phyloP scores from a whole-genome alignment of 1,140 invertebrate genomes.

The Sitodiplosis mosellana region DNA sequence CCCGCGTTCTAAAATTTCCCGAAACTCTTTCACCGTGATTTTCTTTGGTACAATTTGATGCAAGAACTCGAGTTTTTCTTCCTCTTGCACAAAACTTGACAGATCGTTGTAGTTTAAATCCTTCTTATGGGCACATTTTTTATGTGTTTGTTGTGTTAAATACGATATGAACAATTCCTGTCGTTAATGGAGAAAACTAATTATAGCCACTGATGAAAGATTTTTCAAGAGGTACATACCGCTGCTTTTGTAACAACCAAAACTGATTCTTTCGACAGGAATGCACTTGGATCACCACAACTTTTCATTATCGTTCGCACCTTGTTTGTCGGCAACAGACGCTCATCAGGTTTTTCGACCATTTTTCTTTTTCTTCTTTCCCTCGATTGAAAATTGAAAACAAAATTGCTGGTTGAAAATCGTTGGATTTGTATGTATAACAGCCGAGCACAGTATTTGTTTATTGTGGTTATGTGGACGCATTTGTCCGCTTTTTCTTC shows the following conservation, averaged over 20 bases:
- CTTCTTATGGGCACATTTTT: conserved; percentile 5
- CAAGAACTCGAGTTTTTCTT: conserved; percentile 17
- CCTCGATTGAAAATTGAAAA: no score
- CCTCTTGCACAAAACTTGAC: conserved; percentile 16
- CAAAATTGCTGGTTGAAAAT: no score
- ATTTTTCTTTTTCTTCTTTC: no score
- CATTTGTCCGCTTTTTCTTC: no score
- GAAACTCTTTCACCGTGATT: conserved; percentile 17
- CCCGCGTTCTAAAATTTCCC: no score
- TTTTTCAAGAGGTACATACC: conserved; percentile 10
- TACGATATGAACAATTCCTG: conserved; percentile 18
- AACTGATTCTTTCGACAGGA: conserved; percentile 5
- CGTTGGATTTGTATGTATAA: no score
- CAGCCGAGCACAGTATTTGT: no score
- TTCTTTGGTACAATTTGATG: conserved; percentile 22
- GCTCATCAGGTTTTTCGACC: no score
- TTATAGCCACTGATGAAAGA: no score
- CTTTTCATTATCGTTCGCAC: conserved; percentile 2
- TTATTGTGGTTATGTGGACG: no score
- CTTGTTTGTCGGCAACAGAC: no score
- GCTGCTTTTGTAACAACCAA: conserved; percentile 11
- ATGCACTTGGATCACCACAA: neutral
- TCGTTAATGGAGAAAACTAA: no score
- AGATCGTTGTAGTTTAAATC: conserved; percentile 18
- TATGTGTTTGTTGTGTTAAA: conserved; percentile 15